Base-by-base conservation (phyloP, 2,113 vertebrate genomes). In the Pogonocichla stellata region DNA sequence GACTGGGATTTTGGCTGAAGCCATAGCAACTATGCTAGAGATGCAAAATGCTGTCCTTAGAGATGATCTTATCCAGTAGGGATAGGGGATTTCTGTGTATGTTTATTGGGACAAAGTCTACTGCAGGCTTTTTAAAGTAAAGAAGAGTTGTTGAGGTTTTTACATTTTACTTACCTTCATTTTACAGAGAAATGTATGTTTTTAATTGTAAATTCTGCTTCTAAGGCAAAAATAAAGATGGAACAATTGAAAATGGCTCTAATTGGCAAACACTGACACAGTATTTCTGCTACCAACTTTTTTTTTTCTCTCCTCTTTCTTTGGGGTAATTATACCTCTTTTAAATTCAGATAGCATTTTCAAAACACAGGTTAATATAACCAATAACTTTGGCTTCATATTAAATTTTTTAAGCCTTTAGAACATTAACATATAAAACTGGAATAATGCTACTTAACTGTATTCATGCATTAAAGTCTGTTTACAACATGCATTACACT, bases 341-440 rank as follows among this genome's bases (percentile, higher is more conserved):
- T 86, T 88, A 97, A 92, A 96, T 91, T 97, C 95, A 96, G 71
- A 85, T 4, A 66, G 34, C 50, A 14, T 85, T 92, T 95, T 93
- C 25, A 84, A 93, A 96, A 92, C 13, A 80, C 42, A 81, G 66
- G 29, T 73, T 97, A 51, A 95, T 88, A 61, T 83, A 73, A 60
- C 57, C 10, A 94, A 28, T 84, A 96, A 31, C 47, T 96, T 95
- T 88, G 62, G 80, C 82, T 93, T 94, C 36, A 58, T 87, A 47
- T 47, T 47, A 29, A 66, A 77, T 80, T 93, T 92, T 60, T 74
- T 69, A 87, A 65, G 53, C 60, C 53, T 96, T 92, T 94, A 88
- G 74, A 93, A 94, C 75, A 74, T 69, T 57, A 84, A 22, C 43
- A 86, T 50, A 62, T 43, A 87, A 89, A 96, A 87, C 36, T 78